phyloP scores from a whole-genome alignment of 2,113 vertebrate genomes.

The Numenius arquata region DNA sequence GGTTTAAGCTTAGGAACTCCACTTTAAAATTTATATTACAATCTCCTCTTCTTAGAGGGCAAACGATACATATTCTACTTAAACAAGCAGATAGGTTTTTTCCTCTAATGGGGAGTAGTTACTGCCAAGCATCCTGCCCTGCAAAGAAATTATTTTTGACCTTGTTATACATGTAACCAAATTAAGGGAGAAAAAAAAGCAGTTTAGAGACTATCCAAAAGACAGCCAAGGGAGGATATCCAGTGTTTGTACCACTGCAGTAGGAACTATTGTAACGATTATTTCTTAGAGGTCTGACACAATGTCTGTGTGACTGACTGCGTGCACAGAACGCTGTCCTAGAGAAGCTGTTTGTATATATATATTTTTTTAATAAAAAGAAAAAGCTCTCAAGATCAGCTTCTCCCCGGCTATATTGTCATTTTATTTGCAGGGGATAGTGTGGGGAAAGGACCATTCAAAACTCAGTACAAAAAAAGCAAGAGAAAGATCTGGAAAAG shows the following conservation, averaged over 20 bases:
- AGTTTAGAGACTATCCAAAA: neutral
- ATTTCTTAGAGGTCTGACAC: neutral
- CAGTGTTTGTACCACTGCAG: neutral
- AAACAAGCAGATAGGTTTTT: neutral
- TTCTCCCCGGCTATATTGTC: neutral
- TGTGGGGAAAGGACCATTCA: neutral
- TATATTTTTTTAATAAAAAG: no score
- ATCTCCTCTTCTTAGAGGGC: neutral
- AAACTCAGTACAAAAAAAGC: neutral
- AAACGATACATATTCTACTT: neutral
- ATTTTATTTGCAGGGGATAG: neutral
- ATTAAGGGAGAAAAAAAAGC: neutral
- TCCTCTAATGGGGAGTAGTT: neutral
- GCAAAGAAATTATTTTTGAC: neutral
- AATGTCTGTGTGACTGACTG: neutral
- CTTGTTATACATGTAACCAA: slow-evolving; percentile 2
- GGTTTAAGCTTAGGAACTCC: neutral
- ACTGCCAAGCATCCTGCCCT: slow-evolving; percentile 6
- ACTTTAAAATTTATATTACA: neutral
- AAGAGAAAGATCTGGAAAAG: neutral
- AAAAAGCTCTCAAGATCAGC: neutral
- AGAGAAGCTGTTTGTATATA: neutral
- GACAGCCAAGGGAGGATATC: neutral
- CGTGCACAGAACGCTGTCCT: neutral
- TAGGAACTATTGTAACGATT: neutral